Percentiles rank a stretch among this genome's conserved stretches.
Conservation (phyloP, 2,113 vertebrate genomes). For the Microcebus griseorufus region DNA sequence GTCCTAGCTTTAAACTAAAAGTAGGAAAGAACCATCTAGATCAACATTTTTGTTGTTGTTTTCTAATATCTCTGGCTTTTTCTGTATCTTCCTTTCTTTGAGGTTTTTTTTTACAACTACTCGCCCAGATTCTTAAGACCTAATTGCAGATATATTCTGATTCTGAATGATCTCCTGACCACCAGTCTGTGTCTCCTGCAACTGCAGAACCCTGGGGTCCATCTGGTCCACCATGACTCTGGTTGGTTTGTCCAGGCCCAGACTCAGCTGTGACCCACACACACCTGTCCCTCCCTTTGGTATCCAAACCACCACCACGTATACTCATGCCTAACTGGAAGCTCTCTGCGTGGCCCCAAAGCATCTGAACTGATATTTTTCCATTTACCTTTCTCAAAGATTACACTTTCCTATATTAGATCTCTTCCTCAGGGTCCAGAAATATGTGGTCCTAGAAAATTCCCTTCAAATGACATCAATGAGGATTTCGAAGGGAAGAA, state of each 20-base stretch:
- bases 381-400: background rate
- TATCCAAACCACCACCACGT: background rate
- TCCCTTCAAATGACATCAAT: background rate
- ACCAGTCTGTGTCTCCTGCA: background rate
- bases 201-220: background rate
- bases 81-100: background rate
- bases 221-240: background rate
- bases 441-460: background rate
- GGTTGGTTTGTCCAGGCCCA: background rate
- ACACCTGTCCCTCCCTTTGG: background rate
- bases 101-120: background rate
- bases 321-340: background rate
- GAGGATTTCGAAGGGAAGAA: background rate
- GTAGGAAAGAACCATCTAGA: background rate
- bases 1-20: background rate
- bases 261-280: background rate
- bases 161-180: background rate
- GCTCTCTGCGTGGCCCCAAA: too few species aligned
- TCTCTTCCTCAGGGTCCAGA: background rate
- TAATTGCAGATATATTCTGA: background rate
- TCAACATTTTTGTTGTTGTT: background rate
- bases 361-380: background rate
- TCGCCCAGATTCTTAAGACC: background rate
- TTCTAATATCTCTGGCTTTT: background rate
- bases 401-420: background rate